Percentiles rank a stretch among this genome's conserved stretches.
Evolutionary conservation across 2,797 vertebrate species (phyloP).

Genomic region (Rousettus madagascariensis): DNA sequence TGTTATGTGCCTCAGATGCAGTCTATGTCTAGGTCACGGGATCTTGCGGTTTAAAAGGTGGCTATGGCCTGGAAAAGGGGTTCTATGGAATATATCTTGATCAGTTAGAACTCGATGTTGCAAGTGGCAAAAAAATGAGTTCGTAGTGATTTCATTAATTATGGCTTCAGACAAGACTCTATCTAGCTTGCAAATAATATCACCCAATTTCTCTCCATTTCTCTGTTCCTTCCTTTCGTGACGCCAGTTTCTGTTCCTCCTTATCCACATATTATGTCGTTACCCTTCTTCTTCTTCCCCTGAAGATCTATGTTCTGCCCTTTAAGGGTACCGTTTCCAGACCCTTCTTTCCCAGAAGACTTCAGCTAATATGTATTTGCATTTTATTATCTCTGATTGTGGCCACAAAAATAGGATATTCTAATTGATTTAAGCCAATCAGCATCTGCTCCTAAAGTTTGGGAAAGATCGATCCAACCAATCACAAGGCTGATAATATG

Average conservation of each 20-base stretch:
- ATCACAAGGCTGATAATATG: background rate
- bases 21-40: background rate
- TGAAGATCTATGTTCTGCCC: background rate
- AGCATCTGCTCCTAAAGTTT: background rate
- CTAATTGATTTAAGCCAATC: background rate
- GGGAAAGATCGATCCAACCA: background rate
- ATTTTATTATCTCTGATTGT: background rate
- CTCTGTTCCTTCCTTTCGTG: background rate
- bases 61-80: background rate
- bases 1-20: rapidly evolving
- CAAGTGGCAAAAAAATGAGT: background rate
- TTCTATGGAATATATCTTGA: background rate
- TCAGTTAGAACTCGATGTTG: background rate
- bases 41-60: background rate
- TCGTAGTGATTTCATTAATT: background rate
- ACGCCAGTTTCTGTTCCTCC: background rate
- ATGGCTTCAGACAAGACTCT: background rate
- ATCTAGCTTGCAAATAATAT: background rate
- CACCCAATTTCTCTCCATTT: background rate
- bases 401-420: background rate
- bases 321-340: background rate
- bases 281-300: no score
- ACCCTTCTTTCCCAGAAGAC: background rate
- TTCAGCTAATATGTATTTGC: background rate
- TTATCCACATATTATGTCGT: background rate